Evolutionary conservation across 2,113 vertebrate species (phyloP).

Genomic region (Nesogale talazaci): DNA sequence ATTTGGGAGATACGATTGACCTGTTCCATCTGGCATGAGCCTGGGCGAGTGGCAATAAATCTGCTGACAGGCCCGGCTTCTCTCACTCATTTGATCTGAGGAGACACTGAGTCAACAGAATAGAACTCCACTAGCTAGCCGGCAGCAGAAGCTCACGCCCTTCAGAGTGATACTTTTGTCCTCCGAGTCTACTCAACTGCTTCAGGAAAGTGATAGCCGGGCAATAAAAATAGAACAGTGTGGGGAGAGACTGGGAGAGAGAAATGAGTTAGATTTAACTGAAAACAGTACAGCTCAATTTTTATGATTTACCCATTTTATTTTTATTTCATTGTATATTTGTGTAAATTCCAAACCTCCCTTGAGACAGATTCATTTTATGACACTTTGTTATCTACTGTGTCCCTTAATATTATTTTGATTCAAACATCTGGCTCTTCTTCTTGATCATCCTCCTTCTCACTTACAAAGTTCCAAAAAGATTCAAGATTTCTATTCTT

Average conservation of each 20-base stretch:
- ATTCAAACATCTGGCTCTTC: neutral
- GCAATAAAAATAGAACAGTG: constrained; percentile 77
- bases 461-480: neutral
- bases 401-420: neutral
- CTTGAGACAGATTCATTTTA: neutral
- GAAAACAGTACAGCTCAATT: constrained; percentile 1
- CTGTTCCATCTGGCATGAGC: constrained; percentile 41
- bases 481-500: neutral
- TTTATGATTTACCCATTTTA: neutral
- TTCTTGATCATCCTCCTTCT: neutral
- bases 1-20: neutral
- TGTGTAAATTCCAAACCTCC: neutral
- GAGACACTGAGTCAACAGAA: constrained; percentile 84
- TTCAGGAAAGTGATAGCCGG: constrained; percentile 74
- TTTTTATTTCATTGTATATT: neutral
- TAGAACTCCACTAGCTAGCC: constrained; percentile 53
- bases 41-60: neutral
- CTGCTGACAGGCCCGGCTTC: constrained; percentile 71
- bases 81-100: constrained; percentile 60
- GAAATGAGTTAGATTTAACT: constrained; percentile 21
- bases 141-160: neutral
- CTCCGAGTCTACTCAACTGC: constrained; percentile 72
- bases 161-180: constrained; percentile 81
- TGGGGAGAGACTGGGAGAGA: neutral
- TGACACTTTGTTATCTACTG: neutral